Evolutionary conservation across 92 coral and sea anemone genomes (phyloP).

Genomic region (Epizoanthus illoricatus): DNA sequence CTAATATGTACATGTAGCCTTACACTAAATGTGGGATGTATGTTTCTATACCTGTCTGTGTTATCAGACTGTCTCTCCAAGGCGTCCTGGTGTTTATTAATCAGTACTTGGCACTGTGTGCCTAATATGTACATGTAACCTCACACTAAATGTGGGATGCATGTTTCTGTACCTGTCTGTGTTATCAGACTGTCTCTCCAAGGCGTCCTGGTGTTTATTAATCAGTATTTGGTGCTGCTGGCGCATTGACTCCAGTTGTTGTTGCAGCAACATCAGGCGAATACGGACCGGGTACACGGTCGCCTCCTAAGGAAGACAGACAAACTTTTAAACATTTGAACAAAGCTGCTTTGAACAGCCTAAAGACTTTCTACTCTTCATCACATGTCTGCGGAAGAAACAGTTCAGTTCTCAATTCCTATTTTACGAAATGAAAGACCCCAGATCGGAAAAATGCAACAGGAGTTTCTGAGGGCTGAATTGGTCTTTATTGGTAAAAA

Average conservation of each 20-base stretch:
- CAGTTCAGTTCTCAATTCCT: no score
- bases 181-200: no score
- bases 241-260: constrained; percentile 88
- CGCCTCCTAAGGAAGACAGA: constrained; percentile 60
- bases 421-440: no score
- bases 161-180: no score
- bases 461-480: no score
- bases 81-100: no score
- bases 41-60: no score
- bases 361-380: not conserved
- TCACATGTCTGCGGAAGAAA: not conserved
- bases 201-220: constrained; percentile 34
- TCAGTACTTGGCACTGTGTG: not conserved
- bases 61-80: no score
- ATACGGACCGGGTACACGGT: constrained; percentile 82
- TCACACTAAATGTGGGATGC: not conserved
- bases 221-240: constrained; percentile 89
- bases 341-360: not conserved
- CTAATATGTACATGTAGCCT: no score
- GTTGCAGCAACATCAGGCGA: constrained; percentile 74
- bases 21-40: no score
- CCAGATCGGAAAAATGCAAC: no score
- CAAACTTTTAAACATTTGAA: not conserved
- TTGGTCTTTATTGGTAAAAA: no score
- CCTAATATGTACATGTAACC: not conserved